phyloP scores from a whole-genome alignment of 2,888 invertebrate genomes.

The Cantharis flavilabris region DNA sequence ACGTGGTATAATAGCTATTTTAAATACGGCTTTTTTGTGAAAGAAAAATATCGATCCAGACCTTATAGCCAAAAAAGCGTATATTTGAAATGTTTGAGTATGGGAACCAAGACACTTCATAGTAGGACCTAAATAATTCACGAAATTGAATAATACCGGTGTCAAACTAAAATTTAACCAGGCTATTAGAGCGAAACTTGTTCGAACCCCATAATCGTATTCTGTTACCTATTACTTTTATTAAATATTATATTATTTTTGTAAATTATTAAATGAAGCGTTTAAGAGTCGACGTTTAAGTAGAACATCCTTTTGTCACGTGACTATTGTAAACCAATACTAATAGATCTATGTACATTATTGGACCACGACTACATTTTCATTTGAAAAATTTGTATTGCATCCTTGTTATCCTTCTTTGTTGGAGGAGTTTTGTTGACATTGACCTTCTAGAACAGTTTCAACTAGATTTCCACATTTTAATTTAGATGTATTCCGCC shows the following conservation, averaged over 20 bases:
- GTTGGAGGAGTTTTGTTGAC: slow-evolving; percentile 2
- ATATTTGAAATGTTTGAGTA: not conserved
- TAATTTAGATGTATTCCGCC: not conserved
- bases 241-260: not conserved
- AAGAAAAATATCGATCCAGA: not conserved
- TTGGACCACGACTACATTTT: slow-evolving; percentile 22
- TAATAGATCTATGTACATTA: not conserved
- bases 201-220: not conserved
- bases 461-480: not conserved
- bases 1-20: not conserved
- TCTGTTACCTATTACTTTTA: not conserved
- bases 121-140: slow-evolving; percentile 3
- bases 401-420: slow-evolving; percentile 7
- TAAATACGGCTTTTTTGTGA: not conserved
- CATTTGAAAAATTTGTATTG: not conserved
- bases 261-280: slow-evolving; percentile 2
- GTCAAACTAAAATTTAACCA: slow-evolving; percentile 7
- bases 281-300: slow-evolving; percentile 6
- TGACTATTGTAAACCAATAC: slow-evolving; percentile 15
- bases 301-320: slow-evolving; percentile 6
- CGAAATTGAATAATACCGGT: slow-evolving; percentile 2
- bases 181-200: slow-evolving; percentile 1
- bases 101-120: slow-evolving; percentile 8
- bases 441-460: slow-evolving; percentile 3
- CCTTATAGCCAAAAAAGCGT: not conserved